Evolutionary conservation across 2,113 vertebrate species (phyloP).

Genomic region (Centropus bengalensis): DNA sequence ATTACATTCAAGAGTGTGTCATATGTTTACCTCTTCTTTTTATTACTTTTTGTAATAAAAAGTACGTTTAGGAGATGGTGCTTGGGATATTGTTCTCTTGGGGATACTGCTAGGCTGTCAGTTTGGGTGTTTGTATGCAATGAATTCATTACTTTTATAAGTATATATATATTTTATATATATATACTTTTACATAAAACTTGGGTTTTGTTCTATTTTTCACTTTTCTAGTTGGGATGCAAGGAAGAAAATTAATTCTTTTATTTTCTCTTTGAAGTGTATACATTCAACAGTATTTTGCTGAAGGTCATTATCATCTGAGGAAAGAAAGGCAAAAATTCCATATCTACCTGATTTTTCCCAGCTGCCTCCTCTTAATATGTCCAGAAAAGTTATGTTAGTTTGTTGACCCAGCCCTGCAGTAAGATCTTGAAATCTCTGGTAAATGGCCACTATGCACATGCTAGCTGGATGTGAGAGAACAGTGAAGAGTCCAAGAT

Average conservation of each 20-base stretch:
- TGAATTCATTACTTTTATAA: neutral
- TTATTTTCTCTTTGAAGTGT: neutral
- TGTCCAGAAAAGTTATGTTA: neutral
- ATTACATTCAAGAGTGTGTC: rapidly evolving
- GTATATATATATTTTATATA: too few species aligned
- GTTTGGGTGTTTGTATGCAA: neutral
- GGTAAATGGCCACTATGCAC: neutral
- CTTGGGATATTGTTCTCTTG: neutral
- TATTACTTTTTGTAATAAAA: neutral
- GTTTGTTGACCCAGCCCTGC: neutral
- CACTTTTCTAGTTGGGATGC: neutral
- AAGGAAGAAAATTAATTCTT: neutral
- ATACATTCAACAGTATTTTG: neutral
- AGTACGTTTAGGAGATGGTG: neutral
- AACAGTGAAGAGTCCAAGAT: rapidly evolving
- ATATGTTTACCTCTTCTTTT: neutral
- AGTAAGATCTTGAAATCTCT: neutral
- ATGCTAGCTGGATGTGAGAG: neutral
- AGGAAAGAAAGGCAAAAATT: neutral
- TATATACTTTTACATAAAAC: too few species aligned
- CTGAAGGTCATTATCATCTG: neutral
- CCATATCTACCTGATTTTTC: neutral
- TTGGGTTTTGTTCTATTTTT: neutral
- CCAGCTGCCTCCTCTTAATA: neutral
- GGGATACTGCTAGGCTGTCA: neutral